phyloP scores from a whole-genome alignment of 53 echinoderm and acorn worm species.

The Henricia sp. region DNA sequence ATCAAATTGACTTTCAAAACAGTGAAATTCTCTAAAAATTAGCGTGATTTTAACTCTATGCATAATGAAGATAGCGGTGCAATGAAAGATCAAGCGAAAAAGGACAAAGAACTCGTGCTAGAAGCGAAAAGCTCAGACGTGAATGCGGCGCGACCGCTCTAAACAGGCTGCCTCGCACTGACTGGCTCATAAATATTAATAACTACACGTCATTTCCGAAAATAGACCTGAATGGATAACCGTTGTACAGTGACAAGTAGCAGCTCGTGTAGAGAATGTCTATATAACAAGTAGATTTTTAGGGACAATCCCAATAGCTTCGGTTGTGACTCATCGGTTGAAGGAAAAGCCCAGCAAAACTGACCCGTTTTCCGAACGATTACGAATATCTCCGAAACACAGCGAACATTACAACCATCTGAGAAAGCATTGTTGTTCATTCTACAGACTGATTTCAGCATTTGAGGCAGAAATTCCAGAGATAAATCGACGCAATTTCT shows the following conservation, averaged over 20 bases:
- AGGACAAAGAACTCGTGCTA: not conserved
- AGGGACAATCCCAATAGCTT: conserved; percentile 35
- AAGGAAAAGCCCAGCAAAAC: conserved; percentile 24
- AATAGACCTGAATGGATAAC: not conserved
- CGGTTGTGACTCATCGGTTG: conserved; percentile 52
- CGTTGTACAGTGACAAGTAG: not conserved
- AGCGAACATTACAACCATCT: not conserved
- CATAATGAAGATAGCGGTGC: not conserved
- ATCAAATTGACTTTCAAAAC: too few relatives aligned
- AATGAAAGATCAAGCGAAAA: not conserved
- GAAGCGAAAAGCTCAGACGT: not conserved
- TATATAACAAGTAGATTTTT: conserved; percentile 24
- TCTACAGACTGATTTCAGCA: conserved; percentile 3
- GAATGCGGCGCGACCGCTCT: not conserved
- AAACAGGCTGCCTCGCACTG: not conserved
- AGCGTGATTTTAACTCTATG: not conserved
- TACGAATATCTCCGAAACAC: conserved; percentile 31
- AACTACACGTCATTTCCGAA: not conserved
- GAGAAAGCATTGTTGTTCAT: conserved; percentile 5
- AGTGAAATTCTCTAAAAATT: too few relatives aligned
- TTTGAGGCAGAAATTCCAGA: conserved; percentile 15
- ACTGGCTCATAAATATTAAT: not conserved
- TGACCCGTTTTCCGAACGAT: conserved; percentile 4
- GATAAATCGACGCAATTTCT: not conserved
- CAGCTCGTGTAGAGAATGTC: not conserved